These are phyloP conservation scores for Sesamia nonagrioides DNA, from an alignment of 1,140 invertebrate species.

Conservation along the genomic window DNA sequence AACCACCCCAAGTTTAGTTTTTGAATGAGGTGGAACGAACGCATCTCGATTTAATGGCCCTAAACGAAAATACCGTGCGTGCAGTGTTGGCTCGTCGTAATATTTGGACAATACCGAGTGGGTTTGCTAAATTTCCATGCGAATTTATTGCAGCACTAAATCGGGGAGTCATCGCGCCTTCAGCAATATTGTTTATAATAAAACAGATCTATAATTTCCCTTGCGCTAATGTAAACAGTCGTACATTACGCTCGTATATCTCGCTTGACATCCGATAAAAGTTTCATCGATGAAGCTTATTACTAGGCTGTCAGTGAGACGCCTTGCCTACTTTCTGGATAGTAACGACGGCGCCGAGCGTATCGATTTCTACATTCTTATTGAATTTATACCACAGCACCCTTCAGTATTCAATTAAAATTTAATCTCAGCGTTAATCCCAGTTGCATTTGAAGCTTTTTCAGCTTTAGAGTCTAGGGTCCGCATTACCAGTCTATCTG, in stretches of 20 bases:
- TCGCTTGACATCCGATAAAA: conserved; percentile 30
- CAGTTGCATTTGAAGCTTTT: no score
- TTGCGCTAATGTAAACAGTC: conserved; percentile 39
- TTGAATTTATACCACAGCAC: conserved; percentile 6
- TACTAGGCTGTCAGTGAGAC: conserved; percentile 16
- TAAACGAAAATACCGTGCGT: conserved; percentile 69
- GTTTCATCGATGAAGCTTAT: conserved; percentile 27
- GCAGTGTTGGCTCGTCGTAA: conserved; percentile 67
- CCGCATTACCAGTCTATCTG: no score
- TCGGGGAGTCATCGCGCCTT: conserved; percentile 52
- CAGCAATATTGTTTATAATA: conserved; percentile 45
- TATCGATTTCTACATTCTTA: conserved; percentile 41
- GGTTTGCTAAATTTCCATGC: conserved; percentile 68
- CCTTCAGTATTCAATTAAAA: background rate
- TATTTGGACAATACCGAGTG: conserved; percentile 71
- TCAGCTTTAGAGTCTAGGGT: no score
- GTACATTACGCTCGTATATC: conserved; percentile 37
- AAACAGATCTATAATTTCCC: conserved; percentile 47
- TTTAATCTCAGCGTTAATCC: no score
- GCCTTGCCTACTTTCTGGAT: conserved; percentile 29
- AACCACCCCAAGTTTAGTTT: conserved; percentile 51
- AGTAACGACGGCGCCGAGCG: conserved; percentile 13
- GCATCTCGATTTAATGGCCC: conserved; percentile 74
- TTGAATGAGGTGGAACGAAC: conserved; percentile 32
- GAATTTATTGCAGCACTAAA: conserved; percentile 68